Evolutionary conservation across 2,797 vertebrate species (phyloP), one percentile per base, ranked within the genome.

Genomic region (Knipowitschia caucasica): DNA sequence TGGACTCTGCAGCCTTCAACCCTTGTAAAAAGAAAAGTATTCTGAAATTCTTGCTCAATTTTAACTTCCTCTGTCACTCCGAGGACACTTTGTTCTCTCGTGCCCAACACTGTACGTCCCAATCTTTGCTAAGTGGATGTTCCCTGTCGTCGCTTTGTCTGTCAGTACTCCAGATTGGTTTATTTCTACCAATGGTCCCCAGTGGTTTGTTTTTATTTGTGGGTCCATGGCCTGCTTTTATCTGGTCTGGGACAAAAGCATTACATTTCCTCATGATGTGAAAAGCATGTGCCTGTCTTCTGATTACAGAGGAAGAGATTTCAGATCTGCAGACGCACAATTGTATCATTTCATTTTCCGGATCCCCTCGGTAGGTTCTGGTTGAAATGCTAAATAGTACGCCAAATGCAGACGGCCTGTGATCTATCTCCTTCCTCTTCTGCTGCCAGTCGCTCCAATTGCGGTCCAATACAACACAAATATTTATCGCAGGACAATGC

Each of bases 401-500:
- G 49, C 44, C 50, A 56, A 64, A 62, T 17, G 35, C 10, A 46
- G 38, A 63, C 64, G 55, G 49, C 56, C 56, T 71, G 40, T 43
- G 62, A 75, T 78, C 64, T 65, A 47, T 46, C 36, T 1, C 39
- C 51, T 25, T 35, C 7, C 46, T 34, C 45, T 53, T 14, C 27
- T 35, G 66, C 50, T 70, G 63, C 57, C 69, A 69, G 57, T 58
- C 27, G 64, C 53, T 56, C 27, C 17, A 21, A 61, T 47, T 63
- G 59, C 65, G 45, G 67, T 69, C 66, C 60, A 52, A 71, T 49
- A 42, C n/a, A 15, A 61, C 67, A 69, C 68, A 80, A 81, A 85
- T 83, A 77, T 86, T 86, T 86, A 82, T 70, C 64, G 70, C 81
- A 75, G 31, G 62, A 63, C 57, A 85, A 78, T 69, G 71, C 69